Conservation (phyloP, 1,140 invertebrate species). For the Meloidogyne exigua region DNA sequence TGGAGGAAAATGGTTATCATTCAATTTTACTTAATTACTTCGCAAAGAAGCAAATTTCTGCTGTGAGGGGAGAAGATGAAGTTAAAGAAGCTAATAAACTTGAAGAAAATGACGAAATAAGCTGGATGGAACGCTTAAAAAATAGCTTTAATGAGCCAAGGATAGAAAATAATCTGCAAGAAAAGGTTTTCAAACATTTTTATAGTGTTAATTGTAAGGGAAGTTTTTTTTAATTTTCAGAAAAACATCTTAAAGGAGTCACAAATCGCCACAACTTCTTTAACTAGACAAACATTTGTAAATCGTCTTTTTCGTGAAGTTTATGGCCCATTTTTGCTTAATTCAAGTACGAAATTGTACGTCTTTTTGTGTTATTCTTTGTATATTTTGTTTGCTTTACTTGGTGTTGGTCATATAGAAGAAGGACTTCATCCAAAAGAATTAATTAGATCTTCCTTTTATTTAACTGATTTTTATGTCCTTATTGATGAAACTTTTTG, state of each 20-base stretch:
- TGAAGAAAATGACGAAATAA: background rate
- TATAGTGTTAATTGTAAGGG: no score
- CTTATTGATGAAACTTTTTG: constrained; percentile 67
- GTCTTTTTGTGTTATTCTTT: constrained; percentile 77
- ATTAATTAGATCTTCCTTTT: constrained; percentile 53
- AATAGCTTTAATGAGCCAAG: background rate
- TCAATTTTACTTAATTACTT: constrained; percentile 29
- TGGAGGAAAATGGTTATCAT: constrained; percentile 60
- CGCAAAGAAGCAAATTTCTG: background rate
- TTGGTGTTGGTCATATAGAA: constrained; percentile 80
- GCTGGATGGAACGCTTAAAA: background rate
- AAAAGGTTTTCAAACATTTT: background rate
- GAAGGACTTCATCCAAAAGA: constrained; percentile 65
- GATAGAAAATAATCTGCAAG: background rate
- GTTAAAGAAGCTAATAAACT: no score
- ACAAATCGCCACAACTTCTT: no score
- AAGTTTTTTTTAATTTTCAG: no score
- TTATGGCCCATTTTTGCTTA: constrained; percentile 77
- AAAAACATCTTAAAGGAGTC: no score
- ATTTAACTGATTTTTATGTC: constrained; percentile 59
- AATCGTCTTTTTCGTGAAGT: constrained; percentile 77
- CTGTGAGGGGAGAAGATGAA: background rate
- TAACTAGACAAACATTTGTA: constrained; percentile 57
- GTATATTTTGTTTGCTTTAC: constrained; percentile 81
- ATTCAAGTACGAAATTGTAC: constrained; percentile 74